These are phyloP conservation scores for Alca torda DNA, from an alignment of 2,797 vertebrate species.

Conservation along the genomic window DNA sequence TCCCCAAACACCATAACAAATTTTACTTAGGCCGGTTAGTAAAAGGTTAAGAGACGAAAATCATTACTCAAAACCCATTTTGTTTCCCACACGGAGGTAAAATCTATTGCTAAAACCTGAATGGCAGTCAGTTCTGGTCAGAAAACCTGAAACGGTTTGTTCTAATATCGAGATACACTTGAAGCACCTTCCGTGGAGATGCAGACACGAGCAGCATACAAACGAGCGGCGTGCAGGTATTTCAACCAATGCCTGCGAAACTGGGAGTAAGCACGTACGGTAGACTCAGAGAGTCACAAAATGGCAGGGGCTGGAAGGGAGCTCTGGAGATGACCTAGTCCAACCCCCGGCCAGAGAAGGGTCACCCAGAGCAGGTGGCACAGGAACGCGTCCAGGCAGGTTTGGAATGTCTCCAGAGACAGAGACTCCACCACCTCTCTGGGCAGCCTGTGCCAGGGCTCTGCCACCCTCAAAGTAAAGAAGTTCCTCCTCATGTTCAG, in stretches of 20 bases:
- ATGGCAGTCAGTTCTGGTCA: background rate
- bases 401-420: background rate
- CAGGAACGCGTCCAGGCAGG: background rate
- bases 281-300: background rate
- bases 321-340: background rate
- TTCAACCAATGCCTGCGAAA: background rate
- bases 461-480: background rate
- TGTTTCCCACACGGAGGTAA: background rate
- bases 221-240: background rate
- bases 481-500: background rate
- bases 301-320: background rate
- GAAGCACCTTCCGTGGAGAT: background rate
- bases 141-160: background rate
- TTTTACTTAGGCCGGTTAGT: background rate
- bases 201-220: background rate
- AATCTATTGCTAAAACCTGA: background rate
- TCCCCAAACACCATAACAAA: background rate
- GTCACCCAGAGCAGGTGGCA: background rate
- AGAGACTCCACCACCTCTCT: background rate
- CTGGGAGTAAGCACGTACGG: background rate
- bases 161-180: background rate
- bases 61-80: background rate
- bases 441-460: background rate
- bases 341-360: background rate
- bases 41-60: background rate